Percentiles rank a stretch among this genome's conserved stretches.
Conservation (phyloP, 2,888 invertebrate genomes). For the Cheilosia urbana region DNA sequence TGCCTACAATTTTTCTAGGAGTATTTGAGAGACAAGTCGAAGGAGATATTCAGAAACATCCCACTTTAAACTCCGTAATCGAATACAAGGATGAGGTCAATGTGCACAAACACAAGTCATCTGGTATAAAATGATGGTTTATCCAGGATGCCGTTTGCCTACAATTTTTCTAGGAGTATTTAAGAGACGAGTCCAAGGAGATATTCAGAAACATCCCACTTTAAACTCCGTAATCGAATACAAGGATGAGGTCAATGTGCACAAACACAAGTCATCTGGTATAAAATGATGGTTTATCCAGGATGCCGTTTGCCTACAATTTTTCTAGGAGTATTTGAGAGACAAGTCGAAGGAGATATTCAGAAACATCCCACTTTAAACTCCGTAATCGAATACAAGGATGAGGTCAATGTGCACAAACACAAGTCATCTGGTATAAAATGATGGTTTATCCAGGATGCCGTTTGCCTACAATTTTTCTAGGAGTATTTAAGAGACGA, state of each 20-base stretch:
- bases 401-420: not conserved
- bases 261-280: conserved; percentile 4
- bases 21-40: conserved; percentile 6
- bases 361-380: conserved; percentile 3
- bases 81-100: too few species aligned
- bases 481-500: conserved; percentile 76
- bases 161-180: conserved; percentile 3
- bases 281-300: conserved; percentile 5
- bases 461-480: conserved; percentile 16
- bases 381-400: not conserved
- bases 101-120: conserved; percentile 25
- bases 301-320: not conserved
- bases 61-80: not conserved
- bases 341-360: not conserved
- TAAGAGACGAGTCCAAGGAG: not conserved
- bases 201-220: conserved; percentile 5
- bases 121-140: conserved; percentile 22
- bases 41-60: not conserved
- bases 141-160: conserved; percentile 17
- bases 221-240: not conserved
- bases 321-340: conserved; percentile 7
- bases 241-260: not conserved
- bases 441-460: conserved; percentile 8
- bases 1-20: not conserved
- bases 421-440: conserved; percentile 5